phyloP scores from a whole-genome alignment of 2,797 vertebrate species.

The Pelodytes ibericus region DNA sequence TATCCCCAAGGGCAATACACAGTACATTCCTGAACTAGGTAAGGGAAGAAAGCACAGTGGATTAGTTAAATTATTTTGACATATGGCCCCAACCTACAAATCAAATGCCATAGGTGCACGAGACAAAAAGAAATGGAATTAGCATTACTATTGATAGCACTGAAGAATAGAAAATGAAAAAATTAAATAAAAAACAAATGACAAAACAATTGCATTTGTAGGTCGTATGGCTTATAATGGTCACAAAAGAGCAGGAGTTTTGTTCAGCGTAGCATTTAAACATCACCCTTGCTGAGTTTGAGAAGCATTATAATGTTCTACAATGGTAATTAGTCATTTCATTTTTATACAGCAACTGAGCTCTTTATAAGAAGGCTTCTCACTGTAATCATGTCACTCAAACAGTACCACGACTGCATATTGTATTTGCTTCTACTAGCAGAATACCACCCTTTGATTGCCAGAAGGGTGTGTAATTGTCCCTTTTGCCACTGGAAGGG shows the following conservation, averaged over 20 bases:
- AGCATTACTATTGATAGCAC: too few relatives aligned
- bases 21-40: constrained; percentile 46
- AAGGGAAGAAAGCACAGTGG: constrained; percentile 28
- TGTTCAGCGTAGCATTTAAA: constrained; percentile 1
- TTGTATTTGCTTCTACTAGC: too few relatives aligned
- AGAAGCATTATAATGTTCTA: constrained; percentile 30
- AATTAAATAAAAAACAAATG: not conserved
- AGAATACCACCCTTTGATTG: too few relatives aligned
- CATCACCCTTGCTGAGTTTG: not conserved
- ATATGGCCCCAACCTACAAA: constrained; percentile 46
- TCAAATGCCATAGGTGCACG: constrained; percentile 48
- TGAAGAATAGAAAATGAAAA: constrained; percentile 23
- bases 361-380: not conserved
- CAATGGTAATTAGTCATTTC: constrained; percentile 17
- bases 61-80: constrained; percentile 54
- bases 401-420: too few relatives aligned
- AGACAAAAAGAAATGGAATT: constrained; percentile 10
- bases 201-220: constrained; percentile 4
- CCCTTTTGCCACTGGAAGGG: too few relatives aligned
- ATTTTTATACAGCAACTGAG: not conserved
- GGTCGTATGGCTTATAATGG: not conserved
- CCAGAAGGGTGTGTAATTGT: too few relatives aligned
- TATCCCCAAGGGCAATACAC: constrained; percentile 51
- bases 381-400: not conserved
- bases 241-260: constrained; percentile 9